Evolutionary conservation across 2,113 vertebrate species (phyloP), one percentile per base, ranked within the genome.

Genomic region (Poeciliopsis occidentalis): DNA sequence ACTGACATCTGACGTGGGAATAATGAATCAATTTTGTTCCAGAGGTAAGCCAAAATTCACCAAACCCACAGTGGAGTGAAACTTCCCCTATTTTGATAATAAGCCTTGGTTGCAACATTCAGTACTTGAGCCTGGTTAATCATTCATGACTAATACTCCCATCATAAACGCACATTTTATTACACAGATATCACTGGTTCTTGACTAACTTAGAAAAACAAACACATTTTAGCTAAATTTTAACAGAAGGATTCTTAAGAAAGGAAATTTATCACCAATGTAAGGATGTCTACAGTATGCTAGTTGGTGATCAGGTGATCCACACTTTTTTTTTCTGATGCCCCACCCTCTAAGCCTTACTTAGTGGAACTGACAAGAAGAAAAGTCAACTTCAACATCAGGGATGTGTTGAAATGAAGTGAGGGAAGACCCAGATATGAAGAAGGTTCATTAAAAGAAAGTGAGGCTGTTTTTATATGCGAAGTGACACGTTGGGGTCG

Each of bases 121-220:
- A 80, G 39, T 73, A 62, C 65, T 31, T 66, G 64, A 73, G 47
- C 30, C 41, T 54, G 19, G 72, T 32, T 66, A 2, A 11, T 76
- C 15, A 69, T 0, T 5, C 4, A 54, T 60, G 67, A 61, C 26
- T 60, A n/a, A 78, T 60, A 24, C 37, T 67, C 15, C 19, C 47
- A 3, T 10, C 8, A 27, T 68, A 19, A 51, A 57, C 64, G 15
- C 10, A 64, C 32, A 51, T 64, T 64, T 19, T 29, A 19, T 32
- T 17, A 64, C 31, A 32, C 31, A 69, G 51, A 26, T 37, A 11
- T 57, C 10, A 60, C 31, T 37, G 8, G 12, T 24, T 70, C 60
- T 60, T 57, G 24, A 57, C 29, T 1, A 32, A 57, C 47, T 34
- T n/a, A 12, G 7, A n/a, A 44, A 24, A 31, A 30, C 31, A 29